These are phyloP conservation scores for Epinephelus awoara DNA, from an alignment of 2,797 vertebrate species.

Conservation along the genomic window DNA sequence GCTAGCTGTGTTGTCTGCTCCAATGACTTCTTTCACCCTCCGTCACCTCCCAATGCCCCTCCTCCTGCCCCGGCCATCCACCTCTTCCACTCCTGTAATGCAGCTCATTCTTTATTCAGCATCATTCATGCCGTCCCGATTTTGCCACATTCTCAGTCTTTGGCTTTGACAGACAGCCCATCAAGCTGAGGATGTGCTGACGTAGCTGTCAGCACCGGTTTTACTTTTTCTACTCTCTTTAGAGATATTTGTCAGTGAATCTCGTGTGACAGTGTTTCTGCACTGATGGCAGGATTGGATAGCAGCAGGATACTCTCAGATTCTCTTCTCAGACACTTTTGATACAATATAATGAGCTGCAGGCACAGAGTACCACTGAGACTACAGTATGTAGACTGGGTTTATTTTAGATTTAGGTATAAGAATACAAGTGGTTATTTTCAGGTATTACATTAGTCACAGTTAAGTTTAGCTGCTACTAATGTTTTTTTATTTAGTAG, in stretches of 20 bases:
- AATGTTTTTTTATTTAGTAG: neutral
- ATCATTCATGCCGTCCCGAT: constrained; percentile 3
- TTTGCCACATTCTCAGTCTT: constrained; percentile 37
- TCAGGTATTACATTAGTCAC: neutral
- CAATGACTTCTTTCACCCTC: constrained; percentile 56
- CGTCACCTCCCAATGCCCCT: constrained; percentile 33
- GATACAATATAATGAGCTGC: constrained; percentile 30
- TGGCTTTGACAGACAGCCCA: constrained; percentile 47
- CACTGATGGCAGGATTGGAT: constrained; percentile 28
- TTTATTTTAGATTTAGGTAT: neutral
- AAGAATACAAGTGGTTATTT: neutral
- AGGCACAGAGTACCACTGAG: neutral
- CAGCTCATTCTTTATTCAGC: constrained; percentile 65
- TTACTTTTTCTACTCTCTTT: constrained; percentile 47
- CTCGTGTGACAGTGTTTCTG: constrained; percentile 55
- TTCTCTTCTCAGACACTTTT: constrained; percentile 41
- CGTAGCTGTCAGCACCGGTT: constrained; percentile 50
- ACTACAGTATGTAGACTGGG: constrained; percentile 6
- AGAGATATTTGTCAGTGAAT: constrained; percentile 54
- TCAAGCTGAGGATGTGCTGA: constrained; percentile 56
- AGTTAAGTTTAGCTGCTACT: neutral
- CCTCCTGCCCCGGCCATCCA: constrained; percentile 30
- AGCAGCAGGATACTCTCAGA: constrained; percentile 27
- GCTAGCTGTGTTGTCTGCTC: constrained; percentile 56
- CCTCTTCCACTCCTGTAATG: constrained; percentile 31